These are phyloP conservation scores for Sardina pilchardus DNA, from an alignment of 2,113 vertebrate genomes.

Conservation along the genomic window DNA sequence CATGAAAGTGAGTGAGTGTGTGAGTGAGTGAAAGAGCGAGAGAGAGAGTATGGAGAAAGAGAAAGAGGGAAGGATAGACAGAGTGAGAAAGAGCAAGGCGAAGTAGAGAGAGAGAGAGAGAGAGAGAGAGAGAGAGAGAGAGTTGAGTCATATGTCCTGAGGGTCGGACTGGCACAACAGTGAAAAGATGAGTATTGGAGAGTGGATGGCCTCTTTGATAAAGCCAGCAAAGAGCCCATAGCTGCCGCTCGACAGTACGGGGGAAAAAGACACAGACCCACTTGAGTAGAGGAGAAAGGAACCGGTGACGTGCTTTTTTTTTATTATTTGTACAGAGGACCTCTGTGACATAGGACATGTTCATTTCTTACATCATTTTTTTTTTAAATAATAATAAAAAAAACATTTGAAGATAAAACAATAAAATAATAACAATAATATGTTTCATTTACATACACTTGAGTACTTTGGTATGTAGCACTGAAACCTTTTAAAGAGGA, in stretches of 20 bases:
- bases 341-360: not conserved
- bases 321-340: constrained; percentile 37
- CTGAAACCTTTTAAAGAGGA: constrained; percentile 21
- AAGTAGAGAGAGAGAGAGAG: not conserved
- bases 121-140: constrained; percentile 9
- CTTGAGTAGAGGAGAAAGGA: not conserved
- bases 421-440: constrained; percentile 32
- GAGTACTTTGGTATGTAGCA: constrained; percentile 58
- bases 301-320: constrained; percentile 21
- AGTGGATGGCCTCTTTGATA: constrained; percentile 8
- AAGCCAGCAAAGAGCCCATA: not conserved
- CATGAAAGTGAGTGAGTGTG: not conserved
- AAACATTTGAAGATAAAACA: not conserved
- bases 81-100: not conserved
- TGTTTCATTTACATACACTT: constrained; percentile 50
- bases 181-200: not conserved
- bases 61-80: not conserved
- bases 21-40: not conserved
- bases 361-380: not conserved
- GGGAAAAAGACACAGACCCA: not conserved
- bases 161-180: not conserved
- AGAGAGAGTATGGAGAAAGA: not conserved
- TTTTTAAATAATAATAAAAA: constrained; percentile 10
- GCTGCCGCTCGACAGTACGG: not conserved
- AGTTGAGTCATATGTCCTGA: constrained; percentile 5